Evolutionary conservation across 2,113 vertebrate species (phyloP).

Genomic region (Camelus dromedarius): DNA sequence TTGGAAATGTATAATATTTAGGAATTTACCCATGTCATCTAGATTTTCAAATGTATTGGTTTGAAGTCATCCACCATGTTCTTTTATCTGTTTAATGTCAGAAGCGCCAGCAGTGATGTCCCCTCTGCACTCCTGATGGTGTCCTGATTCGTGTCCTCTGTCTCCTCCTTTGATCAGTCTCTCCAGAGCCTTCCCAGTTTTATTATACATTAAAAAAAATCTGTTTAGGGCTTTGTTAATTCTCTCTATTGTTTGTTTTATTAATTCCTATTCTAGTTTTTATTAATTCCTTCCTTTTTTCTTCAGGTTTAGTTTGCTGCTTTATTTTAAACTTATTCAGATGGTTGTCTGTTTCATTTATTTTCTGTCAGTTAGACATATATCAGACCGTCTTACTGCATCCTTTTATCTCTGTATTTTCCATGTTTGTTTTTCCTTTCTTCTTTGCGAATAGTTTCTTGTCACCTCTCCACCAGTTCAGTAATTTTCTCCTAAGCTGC

Average conservation of each 20-base stretch:
- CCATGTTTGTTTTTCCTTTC: background rate
- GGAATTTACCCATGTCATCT: background rate
- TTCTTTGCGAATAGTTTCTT: background rate
- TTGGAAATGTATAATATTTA: background rate
- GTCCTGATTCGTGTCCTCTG: background rate
- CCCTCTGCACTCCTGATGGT: background rate
- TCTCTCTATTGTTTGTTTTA: background rate
- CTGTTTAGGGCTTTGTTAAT: background rate
- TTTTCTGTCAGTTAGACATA: background rate
- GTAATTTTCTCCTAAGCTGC: background rate
- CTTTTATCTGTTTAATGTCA: background rate
- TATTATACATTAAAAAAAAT: background rate
- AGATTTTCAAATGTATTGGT: background rate
- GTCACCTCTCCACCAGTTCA: background rate
- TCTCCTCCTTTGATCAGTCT: background rate
- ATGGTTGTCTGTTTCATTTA: background rate
- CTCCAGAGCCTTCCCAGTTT: background rate
- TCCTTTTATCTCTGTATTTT: background rate
- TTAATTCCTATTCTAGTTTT: background rate
- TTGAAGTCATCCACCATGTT: background rate
- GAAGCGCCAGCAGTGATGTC: background rate
- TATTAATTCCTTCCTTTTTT: background rate
- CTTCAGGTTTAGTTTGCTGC: background rate
- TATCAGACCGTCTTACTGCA: background rate
- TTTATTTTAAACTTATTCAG: background rate